Percentiles rank a stretch among this genome's conserved stretches.
These are phyloP conservation scores for Drosophila multiciliata DNA, from an alignment of 2,888 invertebrate genomes.

Conservation along the genomic window DNA sequence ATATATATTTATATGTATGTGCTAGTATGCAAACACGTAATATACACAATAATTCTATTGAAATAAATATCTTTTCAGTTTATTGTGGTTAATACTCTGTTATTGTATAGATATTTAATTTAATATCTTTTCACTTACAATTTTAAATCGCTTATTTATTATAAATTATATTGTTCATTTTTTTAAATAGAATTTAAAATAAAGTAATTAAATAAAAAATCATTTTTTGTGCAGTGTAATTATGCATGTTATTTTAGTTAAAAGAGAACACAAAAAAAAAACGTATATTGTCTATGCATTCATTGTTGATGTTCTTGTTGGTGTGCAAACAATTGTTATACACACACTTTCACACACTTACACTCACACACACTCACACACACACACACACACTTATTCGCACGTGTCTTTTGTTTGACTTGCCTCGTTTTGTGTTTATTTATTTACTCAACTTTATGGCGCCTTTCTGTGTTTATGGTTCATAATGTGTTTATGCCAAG, in stretches of 20 bases:
- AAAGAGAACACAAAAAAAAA: conserved; percentile 23
- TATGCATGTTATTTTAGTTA: background rate
- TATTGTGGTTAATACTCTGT: background rate
- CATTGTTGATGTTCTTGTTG: conserved; percentile 35
- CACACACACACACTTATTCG: background rate
- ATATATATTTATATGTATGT: background rate
- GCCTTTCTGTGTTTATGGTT: conserved; percentile 26
- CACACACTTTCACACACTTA: conserved; percentile 7
- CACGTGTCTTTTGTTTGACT: conserved; percentile 61
- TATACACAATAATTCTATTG: background rate
- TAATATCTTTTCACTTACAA: background rate
- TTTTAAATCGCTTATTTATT: background rate
- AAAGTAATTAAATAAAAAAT: background rate
- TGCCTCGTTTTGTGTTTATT: conserved; percentile 62
- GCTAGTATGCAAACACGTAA: conserved; percentile 4
- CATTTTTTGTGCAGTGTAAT: background rate
- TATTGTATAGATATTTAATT: background rate
- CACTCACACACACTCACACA: conserved; percentile 3
- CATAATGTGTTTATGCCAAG: conserved; percentile 71
- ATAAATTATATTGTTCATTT: too few relatives aligned
- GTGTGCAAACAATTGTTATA: conserved; percentile 48
- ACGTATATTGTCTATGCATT: conserved; percentile 42
- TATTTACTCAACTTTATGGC: conserved; percentile 62
- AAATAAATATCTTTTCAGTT: background rate
- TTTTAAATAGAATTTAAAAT: too few relatives aligned